Base-by-base conservation (phyloP, 2,797 vertebrate species). In the Clarias laeviceps region DNA sequence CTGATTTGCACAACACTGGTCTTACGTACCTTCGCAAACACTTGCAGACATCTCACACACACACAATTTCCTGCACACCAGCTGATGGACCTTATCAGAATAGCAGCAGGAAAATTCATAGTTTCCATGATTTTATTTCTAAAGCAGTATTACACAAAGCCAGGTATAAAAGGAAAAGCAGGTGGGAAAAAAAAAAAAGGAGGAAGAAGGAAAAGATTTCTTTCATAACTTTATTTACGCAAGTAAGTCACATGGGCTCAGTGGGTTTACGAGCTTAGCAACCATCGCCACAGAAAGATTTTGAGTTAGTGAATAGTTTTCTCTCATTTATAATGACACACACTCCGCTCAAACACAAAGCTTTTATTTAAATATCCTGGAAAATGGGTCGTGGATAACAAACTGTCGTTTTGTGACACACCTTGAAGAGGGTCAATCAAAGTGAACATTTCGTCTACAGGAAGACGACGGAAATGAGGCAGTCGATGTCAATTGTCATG, bases 71-170 rank as follows among this genome's bases (percentile, higher is more conserved):
- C 45, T 32, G 22, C 79, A 74, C 18, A 56, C 54, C 18, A 50
- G 12, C 68, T n/a, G 15, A 69, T 40, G 37, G 17, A 85, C 59
- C 82, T 87, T 77, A 84, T 82, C 82, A 77, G 70, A 37, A 8
- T 34, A 84, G 20, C 87, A 88, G 82, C 69, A 32, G 84, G 82
- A 56, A 77, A 78, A 61, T 80, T 88, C 81, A 87, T 83, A 86
- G 57, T 88, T 90, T 90, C 87, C 89, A 87, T 72, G 69, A 86
- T 82, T 82, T 83, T 85, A 77, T 65, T 45, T 62, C 70, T 85
- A 80, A 88, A 50, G 65, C 62, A 59, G 80, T 57, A 83, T 80
- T 72, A 65, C 74, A 86, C 27, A 70, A 86, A 84, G 29, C 34
- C 77, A 84, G 78, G 66, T 85, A 76, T 29, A 24, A 57, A 6